These are phyloP conservation scores for Gobionotothen gibberifrons DNA, from an alignment of 2,797 vertebrate species.

Conservation along the genomic window DNA sequence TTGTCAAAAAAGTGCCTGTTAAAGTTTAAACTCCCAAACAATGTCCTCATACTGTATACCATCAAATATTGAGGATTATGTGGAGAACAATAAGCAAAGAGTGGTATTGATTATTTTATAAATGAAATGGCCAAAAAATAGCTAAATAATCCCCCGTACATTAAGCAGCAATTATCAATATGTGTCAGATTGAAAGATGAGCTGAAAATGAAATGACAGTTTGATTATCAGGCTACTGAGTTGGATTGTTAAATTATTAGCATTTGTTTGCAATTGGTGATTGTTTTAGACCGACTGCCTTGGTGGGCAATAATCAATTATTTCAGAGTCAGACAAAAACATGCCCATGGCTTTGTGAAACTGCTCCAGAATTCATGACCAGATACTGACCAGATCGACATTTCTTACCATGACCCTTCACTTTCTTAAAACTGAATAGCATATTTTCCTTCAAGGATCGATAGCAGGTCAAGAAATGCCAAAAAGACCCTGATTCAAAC, in stretches of 20 bases:
- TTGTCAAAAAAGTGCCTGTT: neutral
- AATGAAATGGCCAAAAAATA: no score
- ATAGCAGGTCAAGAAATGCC: conserved; percentile 10
- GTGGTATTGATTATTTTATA: no score
- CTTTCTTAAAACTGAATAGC: neutral
- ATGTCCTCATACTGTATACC: neutral
- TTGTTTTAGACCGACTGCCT: conserved; percentile 3
- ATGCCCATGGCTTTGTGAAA: neutral
- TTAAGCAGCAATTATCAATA: neutral
- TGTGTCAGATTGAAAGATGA: neutral
- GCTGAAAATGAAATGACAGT: neutral
- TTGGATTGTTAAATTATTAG: neutral
- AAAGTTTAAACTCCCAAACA: neutral
- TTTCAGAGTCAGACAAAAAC: neutral
- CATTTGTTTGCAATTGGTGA: neutral
- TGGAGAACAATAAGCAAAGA: no score
- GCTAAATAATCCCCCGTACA: neutral
- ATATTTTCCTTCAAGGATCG: conserved; percentile 5
- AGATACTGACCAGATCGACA: no score
- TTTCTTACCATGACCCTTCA: conserved; percentile 6
- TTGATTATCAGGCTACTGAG: neutral
- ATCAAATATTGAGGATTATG: neutral
- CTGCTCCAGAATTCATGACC: neutral
- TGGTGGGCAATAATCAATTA: conserved; percentile 9
- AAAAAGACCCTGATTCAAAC: neutral